A percentile compares a stretch with the other conserved stretches of the same genome.
Evolutionary conservation across 2,113 vertebrate genomes (phyloP).

Genomic region (Pachyramphus minor): DNA sequence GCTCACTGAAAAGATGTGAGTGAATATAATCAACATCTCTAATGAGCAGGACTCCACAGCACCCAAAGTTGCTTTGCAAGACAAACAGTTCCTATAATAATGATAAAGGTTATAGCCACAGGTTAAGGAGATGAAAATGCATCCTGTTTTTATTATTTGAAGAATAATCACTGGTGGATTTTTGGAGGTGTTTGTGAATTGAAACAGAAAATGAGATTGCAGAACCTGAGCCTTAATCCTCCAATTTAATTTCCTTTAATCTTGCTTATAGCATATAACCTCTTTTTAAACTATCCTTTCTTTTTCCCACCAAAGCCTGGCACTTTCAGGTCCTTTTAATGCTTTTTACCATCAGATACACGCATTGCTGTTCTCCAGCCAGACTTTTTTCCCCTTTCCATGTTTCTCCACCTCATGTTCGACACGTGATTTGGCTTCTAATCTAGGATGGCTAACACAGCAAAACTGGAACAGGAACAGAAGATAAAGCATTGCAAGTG

Average conservation of each 20-base stretch:
- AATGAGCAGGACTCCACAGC: not conserved
- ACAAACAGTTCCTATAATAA: not conserved
- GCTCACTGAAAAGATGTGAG: not conserved
- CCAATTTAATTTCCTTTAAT: conserved; percentile 53
- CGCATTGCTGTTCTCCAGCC: not conserved
- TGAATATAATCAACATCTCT: not conserved
- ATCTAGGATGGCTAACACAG: not conserved
- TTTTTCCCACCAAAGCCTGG: not conserved
- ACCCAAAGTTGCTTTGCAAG: not conserved
- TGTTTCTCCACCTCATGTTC: not conserved
- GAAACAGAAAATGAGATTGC: conserved; percentile 45
- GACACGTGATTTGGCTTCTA: not conserved
- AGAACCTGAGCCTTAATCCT: conserved; percentile 27
- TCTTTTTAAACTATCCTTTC: not conserved
- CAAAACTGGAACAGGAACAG: not conserved
- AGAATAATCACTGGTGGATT: not conserved
- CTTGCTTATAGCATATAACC: not conserved
- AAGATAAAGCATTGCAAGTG: not conserved
- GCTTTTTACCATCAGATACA: not conserved
- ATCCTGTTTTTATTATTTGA: not conserved
- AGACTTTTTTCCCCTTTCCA: not conserved
- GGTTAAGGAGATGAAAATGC: not conserved
- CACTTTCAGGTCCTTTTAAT: not conserved
- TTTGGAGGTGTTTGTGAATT: conserved; percentile 15
- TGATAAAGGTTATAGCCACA: not conserved